Conservation (phyloP, 2,797 vertebrate species). For the Lemur catta region DNA sequence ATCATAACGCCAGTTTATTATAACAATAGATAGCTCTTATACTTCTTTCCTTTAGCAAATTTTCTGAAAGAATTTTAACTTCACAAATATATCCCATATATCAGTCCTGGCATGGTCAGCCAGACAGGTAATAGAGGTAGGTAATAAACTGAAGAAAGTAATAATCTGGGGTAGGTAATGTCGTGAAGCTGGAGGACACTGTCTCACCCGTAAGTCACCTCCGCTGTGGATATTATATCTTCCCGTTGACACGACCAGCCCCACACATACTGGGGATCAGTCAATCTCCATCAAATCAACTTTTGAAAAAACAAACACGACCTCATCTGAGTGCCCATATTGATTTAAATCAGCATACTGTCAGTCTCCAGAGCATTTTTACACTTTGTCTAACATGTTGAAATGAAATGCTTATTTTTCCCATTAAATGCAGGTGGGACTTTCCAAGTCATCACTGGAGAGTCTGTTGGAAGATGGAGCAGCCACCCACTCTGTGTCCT, state of each 20-base stretch:
- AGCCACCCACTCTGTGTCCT: accelerated
- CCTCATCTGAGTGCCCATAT: background rate
- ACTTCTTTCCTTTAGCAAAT: slow-evolving; percentile 43
- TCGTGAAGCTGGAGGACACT: no score
- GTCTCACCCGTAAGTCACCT: background rate
- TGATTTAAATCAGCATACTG: background rate
- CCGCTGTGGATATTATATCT: background rate
- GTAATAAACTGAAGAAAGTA: slow-evolving; percentile 12
- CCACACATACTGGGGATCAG: background rate
- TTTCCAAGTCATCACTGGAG: background rate
- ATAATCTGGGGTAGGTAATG: background rate
- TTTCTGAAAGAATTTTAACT: slow-evolving; percentile 48
- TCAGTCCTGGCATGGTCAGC: background rate
- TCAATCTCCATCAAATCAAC: background rate
- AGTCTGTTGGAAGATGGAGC: background rate
- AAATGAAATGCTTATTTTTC: background rate
- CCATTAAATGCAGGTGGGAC: background rate
- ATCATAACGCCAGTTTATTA: slow-evolving; percentile 44
- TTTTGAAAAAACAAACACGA: background rate
- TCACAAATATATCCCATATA: background rate
- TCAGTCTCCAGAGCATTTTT: background rate
- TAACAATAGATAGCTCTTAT: slow-evolving; percentile 23
- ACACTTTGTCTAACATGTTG: background rate
- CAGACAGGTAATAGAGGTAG: background rate
- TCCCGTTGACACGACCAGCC: background rate